A percentile compares a stretch with the other conserved stretches of the same genome.
Conservation (phyloP, 2,797 vertebrate genomes). For the Periparus ater region DNA sequence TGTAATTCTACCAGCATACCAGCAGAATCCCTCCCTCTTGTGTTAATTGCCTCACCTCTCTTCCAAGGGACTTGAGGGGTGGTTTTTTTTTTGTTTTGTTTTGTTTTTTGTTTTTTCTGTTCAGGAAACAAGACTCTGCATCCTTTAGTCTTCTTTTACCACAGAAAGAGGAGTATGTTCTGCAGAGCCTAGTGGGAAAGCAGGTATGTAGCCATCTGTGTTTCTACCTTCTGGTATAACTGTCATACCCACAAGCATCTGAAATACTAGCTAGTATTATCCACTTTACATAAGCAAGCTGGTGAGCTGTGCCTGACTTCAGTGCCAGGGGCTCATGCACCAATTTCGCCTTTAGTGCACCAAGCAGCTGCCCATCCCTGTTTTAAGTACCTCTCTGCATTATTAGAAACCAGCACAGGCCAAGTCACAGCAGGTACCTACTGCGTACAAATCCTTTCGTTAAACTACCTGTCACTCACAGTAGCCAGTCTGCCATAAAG, state of each 20-base stretch:
- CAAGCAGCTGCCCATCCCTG: neutral
- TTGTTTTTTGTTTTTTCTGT: neutral
- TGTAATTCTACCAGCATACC: neutral
- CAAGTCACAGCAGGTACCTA: neutral
- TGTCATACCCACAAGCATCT: neutral
- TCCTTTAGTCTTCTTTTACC: neutral
- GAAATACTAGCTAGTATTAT: neutral
- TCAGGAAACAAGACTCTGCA: neutral
- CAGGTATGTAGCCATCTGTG: neutral
- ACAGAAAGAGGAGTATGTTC: neutral
- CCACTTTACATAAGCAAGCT: neutral
- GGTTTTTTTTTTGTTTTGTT: neutral
- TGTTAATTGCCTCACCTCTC: neutral
- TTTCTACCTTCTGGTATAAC: neutral
- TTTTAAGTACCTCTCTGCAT: neutral
- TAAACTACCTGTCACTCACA: neutral
- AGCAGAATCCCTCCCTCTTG: neutral
- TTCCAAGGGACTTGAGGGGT: neutral
- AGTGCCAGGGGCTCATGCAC: neutral
- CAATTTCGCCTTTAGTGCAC: neutral
- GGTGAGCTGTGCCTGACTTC: neutral
- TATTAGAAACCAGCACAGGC: neutral
- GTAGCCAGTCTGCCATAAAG: neutral
- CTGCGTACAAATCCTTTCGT: neutral
- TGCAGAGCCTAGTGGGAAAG: neutral